These are phyloP conservation scores for Mylabris phalerata DNA, from an alignment of 1,140 invertebrate species.

Conservation along the genomic window DNA sequence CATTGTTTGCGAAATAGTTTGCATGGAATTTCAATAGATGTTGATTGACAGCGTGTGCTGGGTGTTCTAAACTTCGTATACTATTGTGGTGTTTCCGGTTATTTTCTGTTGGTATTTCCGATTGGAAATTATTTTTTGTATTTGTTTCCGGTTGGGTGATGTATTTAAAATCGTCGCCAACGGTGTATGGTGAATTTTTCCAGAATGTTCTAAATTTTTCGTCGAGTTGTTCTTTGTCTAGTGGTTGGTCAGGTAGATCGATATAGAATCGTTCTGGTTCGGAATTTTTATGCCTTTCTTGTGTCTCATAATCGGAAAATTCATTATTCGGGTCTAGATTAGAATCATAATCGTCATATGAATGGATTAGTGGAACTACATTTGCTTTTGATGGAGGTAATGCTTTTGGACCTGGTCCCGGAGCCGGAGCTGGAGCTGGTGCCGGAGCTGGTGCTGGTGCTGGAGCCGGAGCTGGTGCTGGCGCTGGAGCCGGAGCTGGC, in stretches of 20 bases:
- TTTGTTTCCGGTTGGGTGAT: slow-evolving; percentile 1
- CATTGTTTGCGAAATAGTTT: slow-evolving; percentile 5
- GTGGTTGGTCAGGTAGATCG: not conserved
- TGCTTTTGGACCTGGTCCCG: slow-evolving; percentile 13
- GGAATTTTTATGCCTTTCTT: slow-evolving; percentile 2
- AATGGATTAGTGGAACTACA: slow-evolving; percentile 8
- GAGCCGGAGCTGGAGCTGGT: slow-evolving; percentile 11
- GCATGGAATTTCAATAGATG: slow-evolving; percentile 3
- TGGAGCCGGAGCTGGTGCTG: not conserved
- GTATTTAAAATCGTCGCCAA: slow-evolving; percentile 5
- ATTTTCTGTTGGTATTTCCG: slow-evolving; percentile 7
- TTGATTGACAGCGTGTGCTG: not conserved
- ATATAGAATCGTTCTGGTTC: slow-evolving; percentile 1
- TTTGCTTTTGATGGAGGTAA: slow-evolving; percentile 17
- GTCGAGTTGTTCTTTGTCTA: slow-evolving; percentile 1
- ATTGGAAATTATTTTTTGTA: slow-evolving; percentile 7
- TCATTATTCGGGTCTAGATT: slow-evolving; percentile 9
- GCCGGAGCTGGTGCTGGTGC: not conserved
- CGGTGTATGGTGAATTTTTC: slow-evolving; percentile 7
- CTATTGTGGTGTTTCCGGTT: slow-evolving; percentile 12
- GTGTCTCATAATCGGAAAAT: slow-evolving; percentile 20
- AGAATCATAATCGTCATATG: not conserved
- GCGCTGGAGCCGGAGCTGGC: not conserved
- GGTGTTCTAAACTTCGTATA: slow-evolving; percentile 19
- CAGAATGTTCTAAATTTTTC: slow-evolving; percentile 4